These are phyloP conservation scores for Pseudopipra pipra DNA, from an alignment of 2,113 vertebrate genomes.

Conservation along the genomic window DNA sequence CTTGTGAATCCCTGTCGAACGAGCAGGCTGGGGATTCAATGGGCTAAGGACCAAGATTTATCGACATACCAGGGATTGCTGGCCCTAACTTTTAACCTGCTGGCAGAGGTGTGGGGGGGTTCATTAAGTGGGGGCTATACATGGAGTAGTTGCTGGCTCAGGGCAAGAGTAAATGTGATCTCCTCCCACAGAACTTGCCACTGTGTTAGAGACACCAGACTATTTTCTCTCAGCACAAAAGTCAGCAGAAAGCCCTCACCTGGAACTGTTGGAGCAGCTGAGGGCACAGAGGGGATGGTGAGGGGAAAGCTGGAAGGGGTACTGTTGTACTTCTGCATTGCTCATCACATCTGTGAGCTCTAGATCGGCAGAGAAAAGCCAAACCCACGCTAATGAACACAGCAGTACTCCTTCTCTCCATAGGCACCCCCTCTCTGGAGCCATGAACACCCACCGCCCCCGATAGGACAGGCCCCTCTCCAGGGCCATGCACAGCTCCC, in stretches of 20 bases:
- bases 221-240: background rate
- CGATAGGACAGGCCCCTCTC: background rate
- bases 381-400: fast-evolving
- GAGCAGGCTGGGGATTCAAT: background rate
- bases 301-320: background rate
- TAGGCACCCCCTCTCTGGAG: fast-evolving
- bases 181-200: too few relatives aligned
- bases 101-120: background rate
- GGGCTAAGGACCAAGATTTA: background rate
- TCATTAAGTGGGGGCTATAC: background rate
- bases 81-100: background rate
- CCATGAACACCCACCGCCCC: background rate
- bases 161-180: background rate
- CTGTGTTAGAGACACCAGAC: background rate
- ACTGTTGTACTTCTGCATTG: background rate
- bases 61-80: background rate
- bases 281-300: background rate
- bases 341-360: background rate
- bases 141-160: background rate
- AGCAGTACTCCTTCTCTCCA: fast-evolving
- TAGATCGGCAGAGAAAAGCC: background rate
- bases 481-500: background rate
- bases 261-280: background rate
- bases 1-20: background rate
- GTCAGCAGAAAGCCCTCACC: background rate